These are phyloP conservation scores for Pholis gunnellus DNA, from an alignment of 2,113 vertebrate species.

Conservation along the genomic window DNA sequence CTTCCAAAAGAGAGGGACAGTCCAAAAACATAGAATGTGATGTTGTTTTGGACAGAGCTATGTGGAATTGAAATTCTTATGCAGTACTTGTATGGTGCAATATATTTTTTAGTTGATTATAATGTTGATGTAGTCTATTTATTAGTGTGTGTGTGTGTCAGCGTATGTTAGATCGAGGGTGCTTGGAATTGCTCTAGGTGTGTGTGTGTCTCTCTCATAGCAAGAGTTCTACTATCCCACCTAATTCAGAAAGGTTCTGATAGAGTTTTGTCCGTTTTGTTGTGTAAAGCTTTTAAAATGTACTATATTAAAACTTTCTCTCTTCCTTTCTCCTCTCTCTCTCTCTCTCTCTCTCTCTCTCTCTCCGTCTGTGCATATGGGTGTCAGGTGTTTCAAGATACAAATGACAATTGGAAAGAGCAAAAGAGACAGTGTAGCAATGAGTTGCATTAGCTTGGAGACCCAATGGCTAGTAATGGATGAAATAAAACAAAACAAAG, in stretches of 20 bases:
- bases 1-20: neutral
- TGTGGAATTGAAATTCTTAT: neutral
- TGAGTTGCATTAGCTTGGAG: neutral
- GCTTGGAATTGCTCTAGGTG: neutral
- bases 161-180: neutral
- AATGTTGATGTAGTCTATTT: neutral
- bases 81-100: neutral
- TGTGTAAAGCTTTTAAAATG: neutral
- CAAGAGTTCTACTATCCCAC: neutral
- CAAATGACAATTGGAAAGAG: neutral
- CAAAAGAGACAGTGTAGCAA: neutral
- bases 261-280: neutral
- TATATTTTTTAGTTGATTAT: neutral
- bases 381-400: neutral
- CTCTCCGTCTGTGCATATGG: neutral
- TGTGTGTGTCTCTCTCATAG: too few relatives aligned
- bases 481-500: neutral
- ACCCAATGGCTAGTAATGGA: neutral
- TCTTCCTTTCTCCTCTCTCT: neutral
- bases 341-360: neutral
- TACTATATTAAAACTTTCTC: neutral
- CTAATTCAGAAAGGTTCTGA: neutral
- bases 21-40: neutral
- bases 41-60: neutral
- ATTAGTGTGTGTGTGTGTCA: neutral